Percentiles rank a stretch among this genome's conserved stretches.
phyloP scores from a whole-genome alignment of 2,888 invertebrate genomes.

The Drosophila pegasa region DNA sequence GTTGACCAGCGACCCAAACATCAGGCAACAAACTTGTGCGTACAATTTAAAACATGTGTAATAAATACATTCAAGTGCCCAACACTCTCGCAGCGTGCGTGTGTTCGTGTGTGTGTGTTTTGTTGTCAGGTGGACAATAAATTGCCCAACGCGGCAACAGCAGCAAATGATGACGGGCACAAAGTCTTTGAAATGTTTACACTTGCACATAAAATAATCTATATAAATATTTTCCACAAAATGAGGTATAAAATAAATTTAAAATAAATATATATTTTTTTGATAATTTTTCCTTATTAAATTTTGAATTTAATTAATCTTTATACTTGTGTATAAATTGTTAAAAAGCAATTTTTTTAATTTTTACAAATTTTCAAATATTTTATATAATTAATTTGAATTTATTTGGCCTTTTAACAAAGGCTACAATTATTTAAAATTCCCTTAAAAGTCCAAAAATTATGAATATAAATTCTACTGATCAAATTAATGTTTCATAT shows the following conservation, averaged over 20 bases:
- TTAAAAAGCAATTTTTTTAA: too few relatives aligned
- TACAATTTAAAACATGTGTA: conserved; percentile 79
- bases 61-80: conserved; percentile 70
- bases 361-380: too few relatives aligned
- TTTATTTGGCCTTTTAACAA: too few relatives aligned
- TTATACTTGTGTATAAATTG: too few relatives aligned
- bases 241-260: background rate
- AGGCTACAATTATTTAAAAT: too few relatives aligned
- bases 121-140: conserved; percentile 69
- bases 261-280: background rate
- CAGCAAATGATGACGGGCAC: conserved; percentile 72
- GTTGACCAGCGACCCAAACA: conserved; percentile 68
- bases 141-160: conserved; percentile 60
- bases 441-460: background rate
- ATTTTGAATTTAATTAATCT: too few relatives aligned
- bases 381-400: too few relatives aligned
- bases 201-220: conserved; percentile 1
- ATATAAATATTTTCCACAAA: background rate
- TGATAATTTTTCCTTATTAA: background rate
- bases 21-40: conserved; percentile 70
- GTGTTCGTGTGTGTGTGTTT: conserved; percentile 12
- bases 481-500: background rate
- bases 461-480: background rate
- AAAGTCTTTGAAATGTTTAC: conserved; percentile 64
- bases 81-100: conserved; percentile 6